Base-by-base conservation (phyloP, 2,888 invertebrate species). In the Disparrhopalites patrizii region DNA sequence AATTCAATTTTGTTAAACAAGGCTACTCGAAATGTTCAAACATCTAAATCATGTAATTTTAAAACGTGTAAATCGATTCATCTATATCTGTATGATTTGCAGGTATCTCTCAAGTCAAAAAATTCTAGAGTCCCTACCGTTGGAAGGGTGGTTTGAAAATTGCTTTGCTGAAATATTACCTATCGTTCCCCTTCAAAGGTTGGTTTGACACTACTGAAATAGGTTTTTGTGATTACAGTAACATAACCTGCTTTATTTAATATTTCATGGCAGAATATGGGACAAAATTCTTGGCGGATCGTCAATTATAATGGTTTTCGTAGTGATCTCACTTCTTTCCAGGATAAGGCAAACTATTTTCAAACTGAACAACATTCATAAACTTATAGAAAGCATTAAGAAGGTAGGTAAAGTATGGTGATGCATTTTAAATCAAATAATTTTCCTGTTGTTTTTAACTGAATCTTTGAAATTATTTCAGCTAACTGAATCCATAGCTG, bases 211-310 rank as follows among this genome's bases (percentile, higher is more conserved):
- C n/a, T n/a, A n/a, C n/a, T n/a, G n/a, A n/a, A n/a, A n/a, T n/a
- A n/a, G n/a, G n/a, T n/a, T n/a, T n/a, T n/a, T n/a, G n/a, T n/a
- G n/a, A n/a, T n/a, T n/a, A n/a, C n/a, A n/a, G n/a, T n/a, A n/a
- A n/a, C n/a, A n/a, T n/a, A n/a, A n/a, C n/a, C 64, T 23, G 38
- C 28, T 51, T 50, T 27, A 20, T 60, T 60, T 40, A 50, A 25
- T 38, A 7, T 57, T 25, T 1, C 18, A 31, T 81, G 82, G 76
- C 74, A 91, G 91, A 78, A 87, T 93, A 70, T 93, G 92, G 91
- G 93, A 93, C 78, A 92, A 92, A 81, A 81, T 93, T 33, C 87
- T 90, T 77, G 91, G 90, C 43, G 92, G 93, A 2, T 91, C 91
- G 0, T 87, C 86, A 40, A 89, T 88, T 80, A 89, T 93, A 76